phyloP scores from a whole-genome alignment of 2,888 invertebrate species.

The Chelonus formosanus region DNA sequence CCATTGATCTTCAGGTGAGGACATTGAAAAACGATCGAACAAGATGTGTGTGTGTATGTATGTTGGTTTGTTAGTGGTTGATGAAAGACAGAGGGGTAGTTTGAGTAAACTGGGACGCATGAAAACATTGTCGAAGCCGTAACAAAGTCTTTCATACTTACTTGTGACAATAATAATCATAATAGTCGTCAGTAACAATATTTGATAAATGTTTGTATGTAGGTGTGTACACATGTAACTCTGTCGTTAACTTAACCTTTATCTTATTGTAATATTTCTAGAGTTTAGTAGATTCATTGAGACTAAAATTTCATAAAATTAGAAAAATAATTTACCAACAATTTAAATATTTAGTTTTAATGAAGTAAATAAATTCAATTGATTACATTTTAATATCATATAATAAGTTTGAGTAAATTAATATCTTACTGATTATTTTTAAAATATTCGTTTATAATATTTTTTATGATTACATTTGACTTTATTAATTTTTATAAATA shows the following conservation, averaged over 20 bases:
- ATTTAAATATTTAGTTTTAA: too few species aligned
- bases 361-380: too few species aligned
- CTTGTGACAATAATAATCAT: conserved; percentile 14
- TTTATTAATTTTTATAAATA: too few species aligned
- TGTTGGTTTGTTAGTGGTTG: conserved; percentile 7
- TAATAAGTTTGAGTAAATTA: too few species aligned
- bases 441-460: too few species aligned
- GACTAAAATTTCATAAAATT: too few species aligned
- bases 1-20: conserved; percentile 16
- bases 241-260: background rate
- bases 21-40: conserved; percentile 27
- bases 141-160: conserved; percentile 20
- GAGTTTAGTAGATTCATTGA: too few species aligned
- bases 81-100: conserved; percentile 17
- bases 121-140: conserved; percentile 31
- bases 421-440: too few species aligned
- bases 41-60: conserved; percentile 13
- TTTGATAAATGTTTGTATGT: background rate
- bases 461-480: too few species aligned
- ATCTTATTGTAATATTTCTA: background rate
- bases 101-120: conserved; percentile 30
- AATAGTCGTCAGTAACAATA: background rate
- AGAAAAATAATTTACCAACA: too few species aligned
- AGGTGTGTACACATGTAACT: background rate
- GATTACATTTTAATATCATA: too few species aligned